These are phyloP conservation scores for Poecilia velifera DNA, from an alignment of 2,797 vertebrate species.

Conservation along the genomic window DNA sequence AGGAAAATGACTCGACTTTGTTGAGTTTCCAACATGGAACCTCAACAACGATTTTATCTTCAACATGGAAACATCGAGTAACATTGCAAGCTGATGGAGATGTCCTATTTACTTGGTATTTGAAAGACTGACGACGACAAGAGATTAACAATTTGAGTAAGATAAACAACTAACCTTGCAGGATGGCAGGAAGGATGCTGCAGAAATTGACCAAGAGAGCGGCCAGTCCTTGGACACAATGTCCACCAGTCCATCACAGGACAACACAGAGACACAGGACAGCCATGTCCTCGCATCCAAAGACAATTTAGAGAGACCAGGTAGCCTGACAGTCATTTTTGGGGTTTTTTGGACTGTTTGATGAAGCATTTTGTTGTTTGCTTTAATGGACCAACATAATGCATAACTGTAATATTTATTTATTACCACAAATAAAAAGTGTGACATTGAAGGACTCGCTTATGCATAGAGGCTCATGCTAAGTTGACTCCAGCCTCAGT, in stretches of 20 bases:
- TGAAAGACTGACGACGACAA: not conserved
- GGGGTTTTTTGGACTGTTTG: not conserved
- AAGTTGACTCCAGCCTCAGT: too few relatives aligned
- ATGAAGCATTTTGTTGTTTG: too few relatives aligned
- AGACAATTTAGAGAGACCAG: not conserved
- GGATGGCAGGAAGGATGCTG: not conserved
- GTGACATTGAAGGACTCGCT: too few relatives aligned
- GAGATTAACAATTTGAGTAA: not conserved
- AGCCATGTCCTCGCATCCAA: not conserved
- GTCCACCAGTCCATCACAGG: not conserved
- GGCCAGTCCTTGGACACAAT: too few relatives aligned
- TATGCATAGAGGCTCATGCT: too few relatives aligned
- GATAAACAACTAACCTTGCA: not conserved
- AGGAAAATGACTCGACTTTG: not conserved
- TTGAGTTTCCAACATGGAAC: slow-evolving; percentile 10
- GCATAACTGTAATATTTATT: too few relatives aligned
- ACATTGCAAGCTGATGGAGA: not conserved
- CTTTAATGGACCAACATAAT: too few relatives aligned
- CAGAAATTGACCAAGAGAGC: too few relatives aligned
- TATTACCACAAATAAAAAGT: too few relatives aligned
- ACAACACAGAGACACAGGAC: not conserved
- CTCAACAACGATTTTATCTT: not conserved
- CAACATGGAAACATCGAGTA: not conserved
- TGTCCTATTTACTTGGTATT: not conserved
- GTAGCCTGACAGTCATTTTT: not conserved